Conservation (phyloP, 2,888 invertebrate genomes). For the Trachelus troglodyta region DNA sequence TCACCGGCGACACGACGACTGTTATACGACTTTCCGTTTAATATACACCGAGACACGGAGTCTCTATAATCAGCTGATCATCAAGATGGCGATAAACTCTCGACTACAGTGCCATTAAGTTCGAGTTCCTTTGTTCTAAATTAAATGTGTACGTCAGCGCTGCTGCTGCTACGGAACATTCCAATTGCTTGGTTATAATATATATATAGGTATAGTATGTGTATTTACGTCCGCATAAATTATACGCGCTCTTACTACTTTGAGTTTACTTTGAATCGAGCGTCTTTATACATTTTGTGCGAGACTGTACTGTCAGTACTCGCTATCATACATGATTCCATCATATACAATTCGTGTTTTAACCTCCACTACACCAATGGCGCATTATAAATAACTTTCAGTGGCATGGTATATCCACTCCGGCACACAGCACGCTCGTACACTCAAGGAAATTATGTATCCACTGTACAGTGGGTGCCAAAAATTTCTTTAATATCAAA, state of each 20-base stretch:
- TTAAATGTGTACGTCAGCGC: neutral
- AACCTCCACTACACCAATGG: constrained; percentile 40
- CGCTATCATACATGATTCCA: constrained; percentile 46
- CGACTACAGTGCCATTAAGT: neutral
- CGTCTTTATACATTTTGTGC: constrained; percentile 25
- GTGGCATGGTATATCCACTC: constrained; percentile 27
- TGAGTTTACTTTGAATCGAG: neutral
- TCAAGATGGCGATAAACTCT: neutral
- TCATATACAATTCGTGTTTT: constrained; percentile 46
- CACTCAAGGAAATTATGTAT: constrained; percentile 42
- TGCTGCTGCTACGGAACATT: neutral
- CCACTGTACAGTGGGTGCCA: constrained; percentile 33
- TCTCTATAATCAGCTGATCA: neutral
- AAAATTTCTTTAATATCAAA: constrained; percentile 27
- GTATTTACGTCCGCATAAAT: neutral
- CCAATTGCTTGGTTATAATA: neutral
- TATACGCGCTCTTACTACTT: neutral
- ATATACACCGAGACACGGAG: neutral
- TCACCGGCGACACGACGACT: neutral
- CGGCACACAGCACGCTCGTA: constrained; percentile 14
- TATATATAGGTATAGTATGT: neutral
- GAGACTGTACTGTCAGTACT: constrained; percentile 35
- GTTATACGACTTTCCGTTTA: neutral
- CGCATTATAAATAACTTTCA: constrained; percentile 55
- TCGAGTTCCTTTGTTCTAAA: neutral